Base-by-base conservation (phyloP, 2,888 invertebrate species). In the Nomada flava region DNA sequence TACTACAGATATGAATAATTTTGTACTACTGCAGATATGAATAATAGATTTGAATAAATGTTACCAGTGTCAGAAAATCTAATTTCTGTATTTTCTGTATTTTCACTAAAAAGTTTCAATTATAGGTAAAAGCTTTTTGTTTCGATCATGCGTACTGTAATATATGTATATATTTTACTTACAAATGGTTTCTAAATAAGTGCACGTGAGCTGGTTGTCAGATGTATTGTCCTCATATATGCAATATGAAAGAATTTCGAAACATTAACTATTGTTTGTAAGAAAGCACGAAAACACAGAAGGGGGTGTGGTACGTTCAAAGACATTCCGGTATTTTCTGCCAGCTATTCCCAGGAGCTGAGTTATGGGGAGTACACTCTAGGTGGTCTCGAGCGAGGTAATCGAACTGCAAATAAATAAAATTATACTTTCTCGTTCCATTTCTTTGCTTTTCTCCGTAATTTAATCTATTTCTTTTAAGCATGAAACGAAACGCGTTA, bases 351-450 rank as follows among this genome's bases (percentile, higher is more conserved):
- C 71, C 63, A 79, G 80, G 73, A 87, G 86, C 85, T 90, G 87
- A 89, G 88, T 89, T 90, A 90, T 88, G 86, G 84, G 83, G 83
- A 88, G 90, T 88, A 86, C 90, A 86, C 88, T 70, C 88, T 89
- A 90, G 91, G 91, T 89, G 91, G 91, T 90, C 91, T 85, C 89
- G 82, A 82, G 82, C 84, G 85, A 88, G 26, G 26, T 90, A 90
- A 91, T 91, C 91, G 89, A 91, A 91, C 86, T 89, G 87, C 89
- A 87, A 90, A 91, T 89, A 91, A 91, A 90, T 91, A 90, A 89
- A 89, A 90, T 86, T 88, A 87, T 83, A 84, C 76, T 57, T 64
- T 42, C 50, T 47, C 44, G 57, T n/a, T 47, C 55, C 29, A 53
- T 52, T 47, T 55, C 53, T 50, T 50, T 52, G 42, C 65, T 65